Evolutionary conservation across 2,797 vertebrate species (phyloP), one percentile per base, ranked within the genome.

Genomic region (Mus caroli): DNA sequence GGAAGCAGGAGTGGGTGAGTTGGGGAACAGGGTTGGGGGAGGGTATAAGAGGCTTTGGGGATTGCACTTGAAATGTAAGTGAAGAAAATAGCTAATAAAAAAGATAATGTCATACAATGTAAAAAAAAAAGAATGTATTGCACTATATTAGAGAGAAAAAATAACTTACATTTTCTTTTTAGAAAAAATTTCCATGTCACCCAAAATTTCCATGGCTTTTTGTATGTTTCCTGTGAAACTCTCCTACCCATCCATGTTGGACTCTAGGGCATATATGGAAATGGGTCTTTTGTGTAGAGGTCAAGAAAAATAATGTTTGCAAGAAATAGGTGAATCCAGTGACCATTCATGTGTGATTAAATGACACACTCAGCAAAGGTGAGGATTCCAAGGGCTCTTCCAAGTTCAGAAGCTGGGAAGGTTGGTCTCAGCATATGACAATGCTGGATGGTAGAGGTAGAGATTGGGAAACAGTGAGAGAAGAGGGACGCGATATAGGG

Each of bases 221-320:
- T n/a, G n/a, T 80, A 31, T 85, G 31, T 76, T 94, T 95, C 60
- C 83, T 93, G 24, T 84, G 78, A 87, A 85, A 89, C 62, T 46
- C 8, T 79, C 96, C 95, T 76, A 60, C 12, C 52, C 24, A 24
- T n/a, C 54, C 24, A 34, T 91, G 19, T 71, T 83, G 7, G n/a
- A 89, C 60, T 67, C 91, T 4, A 0, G 28, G 6, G 67, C 83
- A 14, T 73, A 58, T 43, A 58, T 92, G 3, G 43, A 6, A 17
- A 20, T 76, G 5, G 3, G 6, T 91, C 40, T 94, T 94, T 73
- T 52, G 37, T 34, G 52, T n/a, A n/a, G 43, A 84, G 67, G 77
- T 58, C 26, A 46, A 90, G 85, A 92, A 43, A 58, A 64, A 20
- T 52, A 88, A 77, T 31, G 56, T 76, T 62, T 67, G 9, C 69